Percentiles rank a stretch among this genome's conserved stretches.
Conservation (phyloP, 2,797 vertebrate genomes). For the Anableps anableps region DNA sequence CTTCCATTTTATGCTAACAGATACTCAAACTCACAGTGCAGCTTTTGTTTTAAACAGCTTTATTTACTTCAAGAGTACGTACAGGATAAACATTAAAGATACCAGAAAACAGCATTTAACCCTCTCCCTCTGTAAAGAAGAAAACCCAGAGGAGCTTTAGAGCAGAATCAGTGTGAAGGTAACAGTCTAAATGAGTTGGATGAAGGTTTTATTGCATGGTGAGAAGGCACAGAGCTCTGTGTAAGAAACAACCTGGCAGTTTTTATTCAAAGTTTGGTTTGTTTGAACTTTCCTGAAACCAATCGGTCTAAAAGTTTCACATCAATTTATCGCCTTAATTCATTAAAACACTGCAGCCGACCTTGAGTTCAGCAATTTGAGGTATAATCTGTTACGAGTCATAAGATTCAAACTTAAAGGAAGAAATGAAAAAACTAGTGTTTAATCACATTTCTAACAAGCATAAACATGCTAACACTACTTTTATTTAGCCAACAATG, state of each 20-base stretch:
- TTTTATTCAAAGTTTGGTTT: slow-evolving; percentile 2
- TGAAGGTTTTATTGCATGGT: background rate
- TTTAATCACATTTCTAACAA: slow-evolving; percentile 30
- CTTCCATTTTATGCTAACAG: too few species aligned
- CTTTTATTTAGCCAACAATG: slow-evolving; percentile 10
- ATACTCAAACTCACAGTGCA: background rate
- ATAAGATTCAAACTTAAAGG: slow-evolving; percentile 13
- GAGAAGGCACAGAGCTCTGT: slow-evolving; percentile 38
- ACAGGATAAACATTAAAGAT: slow-evolving; percentile 25
- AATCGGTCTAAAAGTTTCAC: background rate
- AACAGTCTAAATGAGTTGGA: slow-evolving; percentile 2
- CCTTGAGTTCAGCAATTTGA: slow-evolving; percentile 11
- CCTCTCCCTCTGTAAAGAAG: slow-evolving; percentile 5
- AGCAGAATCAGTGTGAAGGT: slow-evolving; percentile 8
- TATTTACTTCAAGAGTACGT: slow-evolving; percentile 49
- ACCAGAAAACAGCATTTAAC: slow-evolving; percentile 13
- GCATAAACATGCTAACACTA: slow-evolving; percentile 18
- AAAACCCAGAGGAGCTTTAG: background rate
- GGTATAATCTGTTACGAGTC: slow-evolving; percentile 29
- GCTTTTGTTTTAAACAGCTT: slow-evolving; percentile 32
- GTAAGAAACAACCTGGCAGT: slow-evolving; percentile 19
- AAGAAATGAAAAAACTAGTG: slow-evolving; percentile 9
- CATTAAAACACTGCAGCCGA: slow-evolving; percentile 15
- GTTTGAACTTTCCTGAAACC: background rate
- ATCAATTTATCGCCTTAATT: background rate